Evolutionary conservation across 2,113 vertebrate genomes (phyloP), one percentile per base, ranked within the genome.

Genomic region (Plestiodon gilberti): DNA sequence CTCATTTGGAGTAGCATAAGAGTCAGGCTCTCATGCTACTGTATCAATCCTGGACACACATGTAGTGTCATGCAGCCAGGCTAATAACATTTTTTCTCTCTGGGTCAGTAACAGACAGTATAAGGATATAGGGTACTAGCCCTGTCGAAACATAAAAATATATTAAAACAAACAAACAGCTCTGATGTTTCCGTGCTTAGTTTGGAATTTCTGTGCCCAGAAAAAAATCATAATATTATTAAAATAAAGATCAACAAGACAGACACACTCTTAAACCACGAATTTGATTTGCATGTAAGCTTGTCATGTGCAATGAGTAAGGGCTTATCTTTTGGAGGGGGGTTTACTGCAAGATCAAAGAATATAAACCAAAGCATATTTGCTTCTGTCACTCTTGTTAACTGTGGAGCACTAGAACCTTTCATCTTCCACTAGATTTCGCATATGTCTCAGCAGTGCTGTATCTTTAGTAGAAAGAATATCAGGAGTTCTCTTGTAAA

Each of bases 281-380:
- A 35, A 23, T 89, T 83, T 91, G 13, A 57, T 89, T 87, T 89
- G 18, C 6, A 65, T 70, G 77, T 85, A 30, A n/a, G 74, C 59
- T 67, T 87, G 23, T 91, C 1, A 0, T 89, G 75, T 33, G 83
- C 22, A 87, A 14, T n/a, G 43, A 75, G 22, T 52, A 67, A 38
- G 52, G 87, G 6, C 52, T 35, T 86, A 14, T 25, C 93, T 87
- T 87, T 90, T 64, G 80, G 61, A 55, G 8, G 40, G 85, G 74
- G 55, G 82, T 92, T 90, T 89, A 25, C 40, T 65, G 28, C 0
- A 30, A 92, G 83, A 92, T 95, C 88, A 94, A 93, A 93, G 86
- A 89, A 89, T 2, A 70, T 75, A 84, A 90, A 81, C n/a, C 85
- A 48, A 40, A 80, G 57, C 38, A 81, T 2, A 85, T 82, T 33